Evolutionary conservation across 2,113 vertebrate genomes (phyloP).

Genomic region (Rhynchomys soricoides): DNA sequence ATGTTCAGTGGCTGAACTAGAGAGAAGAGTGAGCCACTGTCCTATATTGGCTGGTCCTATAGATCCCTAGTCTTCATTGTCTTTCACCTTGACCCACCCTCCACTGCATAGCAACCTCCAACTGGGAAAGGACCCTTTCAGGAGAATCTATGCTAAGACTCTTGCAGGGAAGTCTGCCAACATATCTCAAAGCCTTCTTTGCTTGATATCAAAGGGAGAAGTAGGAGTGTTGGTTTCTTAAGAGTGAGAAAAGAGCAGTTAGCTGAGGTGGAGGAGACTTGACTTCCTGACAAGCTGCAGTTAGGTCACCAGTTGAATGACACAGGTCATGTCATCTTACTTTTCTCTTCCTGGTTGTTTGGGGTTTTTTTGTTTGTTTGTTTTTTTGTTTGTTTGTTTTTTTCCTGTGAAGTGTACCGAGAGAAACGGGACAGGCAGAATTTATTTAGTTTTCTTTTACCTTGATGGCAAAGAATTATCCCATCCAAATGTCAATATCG

Average conservation of each 20-base stretch:
- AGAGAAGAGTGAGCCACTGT: not conserved
- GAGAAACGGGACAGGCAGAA: not conserved
- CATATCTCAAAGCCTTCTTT: not conserved
- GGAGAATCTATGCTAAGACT: not conserved
- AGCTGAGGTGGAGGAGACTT: not conserved
- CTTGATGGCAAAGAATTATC: not conserved
- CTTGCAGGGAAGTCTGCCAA: not conserved
- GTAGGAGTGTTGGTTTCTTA: not conserved
- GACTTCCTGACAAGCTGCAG: not conserved
- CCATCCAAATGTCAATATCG: not conserved
- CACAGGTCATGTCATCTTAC: not conserved
- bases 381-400: not conserved
- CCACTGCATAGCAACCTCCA: not conserved
- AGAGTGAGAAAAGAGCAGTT: not conserved
- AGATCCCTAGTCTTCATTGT: not conserved
- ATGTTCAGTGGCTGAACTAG: not conserved
- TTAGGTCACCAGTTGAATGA: not conserved
- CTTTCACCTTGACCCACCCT: not conserved
- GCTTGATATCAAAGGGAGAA: not conserved
- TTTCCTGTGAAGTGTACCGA: not conserved
- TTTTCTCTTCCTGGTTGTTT: not conserved
- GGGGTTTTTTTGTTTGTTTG: too few relatives aligned
- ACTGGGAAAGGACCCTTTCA: not conserved
- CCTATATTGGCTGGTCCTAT: not conserved
- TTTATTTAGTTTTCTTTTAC: slow-evolving; percentile 41